Conservation (phyloP, 2,888 invertebrate species). For the Drosophila merina region DNA sequence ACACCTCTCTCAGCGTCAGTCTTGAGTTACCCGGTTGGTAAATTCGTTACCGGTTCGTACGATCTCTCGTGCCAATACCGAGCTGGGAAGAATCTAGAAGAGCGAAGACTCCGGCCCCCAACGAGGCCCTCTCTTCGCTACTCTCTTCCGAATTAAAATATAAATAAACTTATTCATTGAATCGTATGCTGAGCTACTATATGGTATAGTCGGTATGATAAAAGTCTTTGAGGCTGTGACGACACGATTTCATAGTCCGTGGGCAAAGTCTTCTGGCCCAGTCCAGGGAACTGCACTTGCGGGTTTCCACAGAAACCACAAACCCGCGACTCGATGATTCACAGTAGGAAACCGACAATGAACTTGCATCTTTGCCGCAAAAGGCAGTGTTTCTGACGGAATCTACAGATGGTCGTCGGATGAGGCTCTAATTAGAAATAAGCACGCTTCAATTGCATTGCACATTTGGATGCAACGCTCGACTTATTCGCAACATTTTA, state of each 20-base stretch:
- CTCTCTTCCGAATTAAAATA: conserved; percentile 9
- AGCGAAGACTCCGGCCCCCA: not conserved
- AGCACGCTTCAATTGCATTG: conserved; percentile 11
- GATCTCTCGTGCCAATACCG: conserved; percentile 26
- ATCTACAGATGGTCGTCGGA: conserved; percentile 25
- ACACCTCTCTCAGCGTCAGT: not conserved
- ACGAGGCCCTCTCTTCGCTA: conserved; percentile 7
- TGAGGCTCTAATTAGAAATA: conserved; percentile 20
- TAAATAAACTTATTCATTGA: conserved; percentile 3
- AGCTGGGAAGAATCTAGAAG: conserved; percentile 3
- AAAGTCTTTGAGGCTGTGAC: conserved; percentile 21
- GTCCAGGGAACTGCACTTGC: not conserved
- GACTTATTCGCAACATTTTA: conserved; percentile 18
- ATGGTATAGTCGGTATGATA: not conserved
- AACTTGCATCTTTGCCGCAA: not conserved
- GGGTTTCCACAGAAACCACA: conserved; percentile 26
- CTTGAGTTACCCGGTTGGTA: not conserved
- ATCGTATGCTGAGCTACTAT: not conserved
- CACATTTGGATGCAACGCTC: conserved; percentile 10
- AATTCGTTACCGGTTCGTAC: not conserved
- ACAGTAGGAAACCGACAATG: conserved; percentile 11
- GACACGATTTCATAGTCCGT: conserved; percentile 19
- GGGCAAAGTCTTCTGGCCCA: conserved; percentile 14
- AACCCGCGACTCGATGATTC: conserved; percentile 23
- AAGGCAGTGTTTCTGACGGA: conserved; percentile 25